Evolutionary conservation across 2,113 vertebrate genomes (phyloP).

Genomic region (Sapayoa aenigma): DNA sequence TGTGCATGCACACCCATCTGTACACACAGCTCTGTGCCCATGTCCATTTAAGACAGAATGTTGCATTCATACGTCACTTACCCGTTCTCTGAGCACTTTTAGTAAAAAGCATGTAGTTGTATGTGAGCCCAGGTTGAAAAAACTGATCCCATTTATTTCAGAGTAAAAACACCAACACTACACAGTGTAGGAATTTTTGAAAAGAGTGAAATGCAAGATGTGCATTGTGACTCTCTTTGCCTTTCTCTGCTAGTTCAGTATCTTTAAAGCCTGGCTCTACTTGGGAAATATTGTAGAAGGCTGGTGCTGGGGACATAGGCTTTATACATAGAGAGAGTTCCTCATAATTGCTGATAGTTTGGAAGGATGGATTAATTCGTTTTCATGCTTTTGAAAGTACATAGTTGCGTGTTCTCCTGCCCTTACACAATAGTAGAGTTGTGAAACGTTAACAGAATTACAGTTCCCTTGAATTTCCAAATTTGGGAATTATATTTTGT

Average conservation of each 20-base stretch:
- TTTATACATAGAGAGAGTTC: background rate
- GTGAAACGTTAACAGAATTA: background rate
- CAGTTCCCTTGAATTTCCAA: background rate
- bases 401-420: background rate
- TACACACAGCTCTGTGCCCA: background rate
- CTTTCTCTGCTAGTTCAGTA: background rate
- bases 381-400: background rate
- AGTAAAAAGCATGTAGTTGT: background rate
- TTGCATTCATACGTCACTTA: background rate
- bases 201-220: background rate
- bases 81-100: background rate
- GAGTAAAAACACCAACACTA: background rate
- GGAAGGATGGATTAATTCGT: background rate
- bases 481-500: background rate
- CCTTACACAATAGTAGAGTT: background rate
- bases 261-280: background rate
- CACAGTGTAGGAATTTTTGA: background rate
- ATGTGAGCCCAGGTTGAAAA: background rate
- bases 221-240: background rate
- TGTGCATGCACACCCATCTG: background rate
- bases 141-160: background rate
- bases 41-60: background rate
- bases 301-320: background rate
- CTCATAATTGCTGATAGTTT: background rate
- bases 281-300: background rate